phyloP scores from a whole-genome alignment of 2,888 invertebrate genomes.

The Clistopyga incitator region DNA sequence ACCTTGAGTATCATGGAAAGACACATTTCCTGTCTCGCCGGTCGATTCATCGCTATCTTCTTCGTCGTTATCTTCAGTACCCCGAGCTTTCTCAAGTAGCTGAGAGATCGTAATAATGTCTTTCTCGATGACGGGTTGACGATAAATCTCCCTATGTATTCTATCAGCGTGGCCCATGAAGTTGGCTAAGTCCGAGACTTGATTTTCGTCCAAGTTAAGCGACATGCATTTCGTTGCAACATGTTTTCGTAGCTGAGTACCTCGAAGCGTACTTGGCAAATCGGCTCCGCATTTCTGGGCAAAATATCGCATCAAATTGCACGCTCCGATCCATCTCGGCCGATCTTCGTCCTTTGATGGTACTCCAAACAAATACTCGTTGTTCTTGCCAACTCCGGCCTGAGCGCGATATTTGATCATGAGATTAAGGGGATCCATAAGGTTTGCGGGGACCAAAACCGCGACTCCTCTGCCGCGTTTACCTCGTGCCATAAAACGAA shows the following conservation, averaged over 20 bases:
- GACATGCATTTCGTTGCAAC: conserved; percentile 57
- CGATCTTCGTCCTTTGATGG: conserved; percentile 46
- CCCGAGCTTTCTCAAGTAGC: conserved; percentile 16
- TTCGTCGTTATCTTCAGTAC: background rate
- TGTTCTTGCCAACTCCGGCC: conserved; percentile 54
- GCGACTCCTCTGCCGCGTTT: conserved; percentile 65
- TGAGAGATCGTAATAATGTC: conserved; percentile 12
- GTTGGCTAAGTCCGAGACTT: conserved; percentile 52
- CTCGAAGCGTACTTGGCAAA: conserved; percentile 67
- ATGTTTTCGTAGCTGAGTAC: conserved; percentile 46
- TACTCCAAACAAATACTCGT: conserved; percentile 67
- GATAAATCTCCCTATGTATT: conserved; percentile 64
- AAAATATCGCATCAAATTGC: conserved; percentile 68
- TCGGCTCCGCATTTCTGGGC: conserved; percentile 71
- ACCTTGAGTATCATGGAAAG: background rate
- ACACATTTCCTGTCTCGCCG: background rate
- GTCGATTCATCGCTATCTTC: background rate
- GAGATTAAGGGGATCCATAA: conserved; percentile 53
- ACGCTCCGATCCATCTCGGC: conserved; percentile 69
- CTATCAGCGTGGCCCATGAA: conserved; percentile 54
- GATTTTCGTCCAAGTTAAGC: conserved; percentile 49
- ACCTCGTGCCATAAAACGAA: conserved; percentile 64
- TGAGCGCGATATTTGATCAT: conserved; percentile 49
- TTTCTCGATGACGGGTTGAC: conserved; percentile 67
- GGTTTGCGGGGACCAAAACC: conserved; percentile 58